Conservation (phyloP, 2,888 invertebrate species). For the Troides aeacus region DNA sequence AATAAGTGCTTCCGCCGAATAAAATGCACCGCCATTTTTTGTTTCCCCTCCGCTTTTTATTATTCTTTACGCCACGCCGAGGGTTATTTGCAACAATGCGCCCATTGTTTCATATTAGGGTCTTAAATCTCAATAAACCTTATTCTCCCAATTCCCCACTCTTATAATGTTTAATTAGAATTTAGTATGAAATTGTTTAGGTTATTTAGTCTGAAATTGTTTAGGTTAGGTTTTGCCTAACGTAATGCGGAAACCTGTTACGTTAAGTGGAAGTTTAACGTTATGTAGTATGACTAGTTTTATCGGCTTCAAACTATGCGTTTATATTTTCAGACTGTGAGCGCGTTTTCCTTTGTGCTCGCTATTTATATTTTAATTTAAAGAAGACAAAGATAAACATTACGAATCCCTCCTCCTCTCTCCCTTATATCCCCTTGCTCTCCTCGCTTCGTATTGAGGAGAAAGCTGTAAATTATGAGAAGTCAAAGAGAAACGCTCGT, state of each 20-base stretch:
- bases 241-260: background rate
- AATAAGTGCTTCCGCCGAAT: conserved; percentile 63
- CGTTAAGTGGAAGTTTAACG: background rate
- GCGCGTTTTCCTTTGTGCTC: background rate
- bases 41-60: conserved; percentile 25
- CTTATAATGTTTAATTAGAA: background rate
- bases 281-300: background rate
- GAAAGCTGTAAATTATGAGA: conserved; percentile 33
- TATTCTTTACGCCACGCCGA: conserved; percentile 6
- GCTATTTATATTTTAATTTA: background rate
- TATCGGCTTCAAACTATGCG: background rate
- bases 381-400: conserved; percentile 13
- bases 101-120: conserved; percentile 11
- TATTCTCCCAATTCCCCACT: background rate
- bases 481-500: conserved; percentile 38
- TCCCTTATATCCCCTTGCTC: too few species aligned
- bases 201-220: background rate
- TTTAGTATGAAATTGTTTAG: background rate
- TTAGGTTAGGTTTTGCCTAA: background rate
- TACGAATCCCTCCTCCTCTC: conserved; percentile 8
- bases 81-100: conserved; percentile 24
- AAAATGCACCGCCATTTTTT: conserved; percentile 46
- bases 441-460: conserved; percentile 6
- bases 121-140: conserved; percentile 13
- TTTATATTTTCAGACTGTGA: background rate